phyloP scores from a whole-genome alignment of 2,113 vertebrate species.

The Sminthopsis crassicaudata region DNA sequence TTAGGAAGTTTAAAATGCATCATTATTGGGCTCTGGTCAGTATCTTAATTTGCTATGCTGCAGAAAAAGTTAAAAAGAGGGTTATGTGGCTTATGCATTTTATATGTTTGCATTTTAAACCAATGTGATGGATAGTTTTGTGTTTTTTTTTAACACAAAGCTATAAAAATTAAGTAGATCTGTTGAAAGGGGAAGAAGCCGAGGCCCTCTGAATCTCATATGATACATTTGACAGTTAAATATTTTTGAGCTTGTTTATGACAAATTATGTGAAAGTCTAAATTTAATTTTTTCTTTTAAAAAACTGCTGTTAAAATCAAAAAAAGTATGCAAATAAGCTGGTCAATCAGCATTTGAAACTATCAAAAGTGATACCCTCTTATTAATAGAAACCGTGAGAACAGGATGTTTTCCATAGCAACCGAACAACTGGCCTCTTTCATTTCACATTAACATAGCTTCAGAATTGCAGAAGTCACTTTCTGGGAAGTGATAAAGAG shows the following conservation, averaged over 20 bases:
- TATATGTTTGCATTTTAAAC: neutral
- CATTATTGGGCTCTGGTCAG: neutral
- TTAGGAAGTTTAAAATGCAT: constrained; percentile 1
- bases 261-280: constrained; percentile 8
- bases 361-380: constrained; percentile 13
- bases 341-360: neutral
- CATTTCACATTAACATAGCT: constrained; percentile 59
- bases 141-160: neutral
- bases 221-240: neutral
- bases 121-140: neutral
- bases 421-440: constrained; percentile 65
- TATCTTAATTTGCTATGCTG: neutral
- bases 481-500: constrained; percentile 62
- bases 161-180: neutral
- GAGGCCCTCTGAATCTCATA: neutral
- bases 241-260: constrained; percentile 3
- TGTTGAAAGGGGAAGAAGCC: constrained; percentile 24
- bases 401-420: constrained; percentile 75
- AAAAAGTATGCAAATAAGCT: neutral
- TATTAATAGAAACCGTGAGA: constrained; percentile 47
- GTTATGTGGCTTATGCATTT: neutral
- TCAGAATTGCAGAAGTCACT: constrained; percentile 53
- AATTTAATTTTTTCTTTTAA: neutral
- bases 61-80: neutral
- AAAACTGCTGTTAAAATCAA: neutral